A percentile compares a stretch with the other conserved stretches of the same genome.
phyloP scores from a whole-genome alignment of 2,888 invertebrate species.

The Andrena fulva region DNA sequence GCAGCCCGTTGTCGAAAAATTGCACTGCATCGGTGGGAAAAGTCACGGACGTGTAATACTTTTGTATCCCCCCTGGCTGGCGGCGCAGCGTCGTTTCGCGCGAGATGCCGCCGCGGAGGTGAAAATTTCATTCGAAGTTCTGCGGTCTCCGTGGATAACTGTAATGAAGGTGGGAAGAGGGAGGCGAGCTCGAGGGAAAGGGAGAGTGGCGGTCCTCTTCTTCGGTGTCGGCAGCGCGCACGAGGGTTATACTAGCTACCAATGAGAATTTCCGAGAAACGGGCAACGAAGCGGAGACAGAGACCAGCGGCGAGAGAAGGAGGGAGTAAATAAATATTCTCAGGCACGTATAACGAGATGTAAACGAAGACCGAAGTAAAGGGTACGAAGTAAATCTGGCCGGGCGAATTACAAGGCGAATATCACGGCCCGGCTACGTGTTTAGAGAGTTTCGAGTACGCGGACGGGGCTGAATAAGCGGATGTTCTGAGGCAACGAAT shows the following conservation, averaged over 20 bases:
- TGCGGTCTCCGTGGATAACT: conserved; percentile 60
- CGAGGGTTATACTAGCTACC: conserved; percentile 49
- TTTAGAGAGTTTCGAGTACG: conserved; percentile 54
- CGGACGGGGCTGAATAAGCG: conserved; percentile 25
- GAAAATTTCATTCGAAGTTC: conserved; percentile 65
- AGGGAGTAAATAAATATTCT: conserved; percentile 70
- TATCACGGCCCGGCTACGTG: conserved; percentile 55
- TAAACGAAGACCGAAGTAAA: conserved; percentile 72
- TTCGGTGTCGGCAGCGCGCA: conserved; percentile 48
- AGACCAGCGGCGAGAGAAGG: conserved; percentile 17
- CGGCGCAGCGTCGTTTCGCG: conserved; percentile 27
- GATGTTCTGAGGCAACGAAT: conserved; percentile 48
- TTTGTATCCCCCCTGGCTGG: background rate
- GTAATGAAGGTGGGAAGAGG: conserved; percentile 65
- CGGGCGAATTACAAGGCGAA: conserved; percentile 65
- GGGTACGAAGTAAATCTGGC: conserved; percentile 65
- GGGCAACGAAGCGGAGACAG: conserved; percentile 30
- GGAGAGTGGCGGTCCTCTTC: conserved; percentile 38
- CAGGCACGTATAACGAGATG: conserved; percentile 76
- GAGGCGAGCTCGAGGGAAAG: conserved; percentile 1
- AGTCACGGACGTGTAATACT: conserved; percentile 40
- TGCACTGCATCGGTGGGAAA: conserved; percentile 38
- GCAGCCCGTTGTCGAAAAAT: conserved; percentile 2
- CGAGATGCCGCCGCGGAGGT: conserved; percentile 28
- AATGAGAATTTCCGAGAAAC: conserved; percentile 70